Conservation (phyloP, 2,113 vertebrate genomes). For the Montifringilla adamsi region DNA sequence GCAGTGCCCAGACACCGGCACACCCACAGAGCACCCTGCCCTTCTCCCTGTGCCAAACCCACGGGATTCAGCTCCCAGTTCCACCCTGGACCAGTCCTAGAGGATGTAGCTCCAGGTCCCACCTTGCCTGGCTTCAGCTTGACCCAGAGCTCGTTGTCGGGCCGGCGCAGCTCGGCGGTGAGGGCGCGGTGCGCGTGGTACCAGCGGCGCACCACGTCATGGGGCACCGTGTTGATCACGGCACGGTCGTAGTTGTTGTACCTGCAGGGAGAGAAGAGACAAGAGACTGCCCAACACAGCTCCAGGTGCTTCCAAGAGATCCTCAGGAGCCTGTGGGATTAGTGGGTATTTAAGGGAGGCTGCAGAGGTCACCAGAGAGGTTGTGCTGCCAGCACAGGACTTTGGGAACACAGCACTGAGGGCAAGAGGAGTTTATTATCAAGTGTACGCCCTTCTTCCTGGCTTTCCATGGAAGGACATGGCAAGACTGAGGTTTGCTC, state of each 20-base stretch:
- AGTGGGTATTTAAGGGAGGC: background rate
- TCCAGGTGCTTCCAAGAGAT: background rate
- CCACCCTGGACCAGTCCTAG: background rate
- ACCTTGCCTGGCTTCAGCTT: conserved; percentile 93
- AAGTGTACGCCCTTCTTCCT: background rate
- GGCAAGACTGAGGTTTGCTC: too few relatives aligned
- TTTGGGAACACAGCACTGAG: background rate
- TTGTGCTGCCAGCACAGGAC: background rate
- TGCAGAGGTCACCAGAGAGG: background rate
- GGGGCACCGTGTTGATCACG: conserved; percentile 84
- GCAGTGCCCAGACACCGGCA: rapidly evolving
- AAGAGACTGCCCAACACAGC: rapidly evolving
- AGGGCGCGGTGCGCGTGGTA: conserved; percentile 85
- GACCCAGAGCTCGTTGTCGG: conserved; percentile 91
- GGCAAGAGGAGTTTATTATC: background rate
- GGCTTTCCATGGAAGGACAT: background rate
- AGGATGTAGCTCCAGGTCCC: background rate
- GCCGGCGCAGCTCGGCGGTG: conserved; percentile 82
- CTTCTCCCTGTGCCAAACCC: background rate
- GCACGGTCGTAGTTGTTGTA: conserved; percentile 95
- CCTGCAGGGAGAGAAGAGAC: conserved; percentile 55
- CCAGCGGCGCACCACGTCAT: conserved; percentile 83
- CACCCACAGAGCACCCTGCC: background rate
- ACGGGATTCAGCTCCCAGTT: background rate
- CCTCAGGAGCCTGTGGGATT: background rate